Conservation (phyloP, 2,888 invertebrate genomes). For the Cephus runcator region DNA sequence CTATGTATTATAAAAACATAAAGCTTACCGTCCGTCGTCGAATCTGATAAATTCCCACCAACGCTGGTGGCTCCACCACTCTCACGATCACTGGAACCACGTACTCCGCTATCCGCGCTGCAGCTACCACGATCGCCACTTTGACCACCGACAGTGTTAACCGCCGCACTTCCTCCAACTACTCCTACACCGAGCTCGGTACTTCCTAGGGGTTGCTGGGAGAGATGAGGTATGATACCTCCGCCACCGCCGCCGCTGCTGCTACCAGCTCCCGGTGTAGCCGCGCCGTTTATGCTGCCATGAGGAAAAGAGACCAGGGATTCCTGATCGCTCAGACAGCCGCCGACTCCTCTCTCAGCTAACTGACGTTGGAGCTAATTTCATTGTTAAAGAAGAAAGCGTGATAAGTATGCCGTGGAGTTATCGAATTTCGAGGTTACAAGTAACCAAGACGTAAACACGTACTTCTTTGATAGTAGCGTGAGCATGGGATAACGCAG, state of each 20-base stretch:
- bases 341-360: conserved; percentile 68
- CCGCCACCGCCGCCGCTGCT: conserved; percentile 50
- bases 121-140: conserved; percentile 83
- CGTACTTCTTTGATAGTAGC: conserved; percentile 85
- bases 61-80: conserved; percentile 84
- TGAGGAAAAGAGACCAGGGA: conserved; percentile 78
- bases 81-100: conserved; percentile 84
- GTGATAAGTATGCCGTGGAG: not conserved
- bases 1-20: not conserved
- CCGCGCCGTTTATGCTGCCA: conserved; percentile 70
- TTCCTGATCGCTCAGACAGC: conserved; percentile 86
- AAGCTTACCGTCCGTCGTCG: conserved; percentile 77
- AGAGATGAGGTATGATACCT: conserved; percentile 64
- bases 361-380: conserved; percentile 70
- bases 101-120: conserved; percentile 87
- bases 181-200: conserved; percentile 51
- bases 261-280: conserved; percentile 60
- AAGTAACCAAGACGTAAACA: conserved; percentile 8
- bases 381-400: not conserved
- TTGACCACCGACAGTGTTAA: conserved; percentile 67
- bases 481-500: conserved; percentile 85
- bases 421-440: not conserved
- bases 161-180: conserved; percentile 61
- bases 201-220: conserved; percentile 55
- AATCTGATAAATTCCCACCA: conserved; percentile 84